Evolutionary conservation across 2,888 invertebrate species (phyloP).

Genomic region (Muschampia plurimacula): DNA sequence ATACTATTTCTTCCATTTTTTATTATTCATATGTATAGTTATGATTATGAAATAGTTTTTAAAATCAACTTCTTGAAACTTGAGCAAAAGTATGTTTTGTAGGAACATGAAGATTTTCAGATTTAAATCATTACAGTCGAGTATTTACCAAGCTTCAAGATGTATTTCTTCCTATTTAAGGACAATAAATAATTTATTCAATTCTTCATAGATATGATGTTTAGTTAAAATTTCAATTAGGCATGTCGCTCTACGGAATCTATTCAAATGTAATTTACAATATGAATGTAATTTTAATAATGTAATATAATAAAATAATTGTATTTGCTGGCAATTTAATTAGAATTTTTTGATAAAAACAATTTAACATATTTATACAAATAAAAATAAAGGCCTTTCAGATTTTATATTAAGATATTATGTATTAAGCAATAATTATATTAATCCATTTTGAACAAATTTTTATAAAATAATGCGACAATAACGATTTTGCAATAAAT

Average conservation of each 20-base stretch:
- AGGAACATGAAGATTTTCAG: background rate
- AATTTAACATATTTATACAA: background rate
- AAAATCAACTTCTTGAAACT: background rate
- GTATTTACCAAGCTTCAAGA: background rate
- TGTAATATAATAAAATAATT: background rate
- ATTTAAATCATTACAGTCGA: constrained; percentile 24
- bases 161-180: constrained; percentile 9
- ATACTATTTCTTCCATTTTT: no score
- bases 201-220: constrained; percentile 17
- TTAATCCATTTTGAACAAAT: background rate
- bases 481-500: background rate
- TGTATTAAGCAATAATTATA: background rate
- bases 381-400: background rate
- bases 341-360: background rate
- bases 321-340: background rate
- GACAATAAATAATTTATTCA: constrained; percentile 29
- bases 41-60: background rate
- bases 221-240: background rate
- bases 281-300: background rate
- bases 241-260: constrained; percentile 11
- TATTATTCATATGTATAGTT: no score
- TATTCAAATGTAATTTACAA: constrained; percentile 6
- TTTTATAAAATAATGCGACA: background rate
- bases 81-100: background rate
- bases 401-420: background rate